phyloP scores from a whole-genome alignment of 2,113 vertebrate genomes.

The Ondatra zibethicus region DNA sequence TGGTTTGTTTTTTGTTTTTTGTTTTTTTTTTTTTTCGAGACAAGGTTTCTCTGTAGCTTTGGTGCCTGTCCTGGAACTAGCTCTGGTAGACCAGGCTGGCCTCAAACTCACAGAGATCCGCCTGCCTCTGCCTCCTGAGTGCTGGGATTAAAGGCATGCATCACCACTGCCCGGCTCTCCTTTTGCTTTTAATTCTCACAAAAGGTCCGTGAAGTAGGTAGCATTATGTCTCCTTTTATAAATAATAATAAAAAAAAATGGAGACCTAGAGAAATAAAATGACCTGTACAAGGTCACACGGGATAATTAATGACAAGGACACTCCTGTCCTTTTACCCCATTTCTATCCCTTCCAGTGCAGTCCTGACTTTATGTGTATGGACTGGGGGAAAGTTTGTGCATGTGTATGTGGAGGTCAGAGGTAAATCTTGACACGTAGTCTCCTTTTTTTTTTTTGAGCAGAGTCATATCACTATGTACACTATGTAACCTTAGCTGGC shows the following conservation, averaged over 20 bases:
- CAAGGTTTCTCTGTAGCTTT: no score
- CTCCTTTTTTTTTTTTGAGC: background rate
- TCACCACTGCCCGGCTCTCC: background rate
- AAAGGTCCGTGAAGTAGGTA: background rate
- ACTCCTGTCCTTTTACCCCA: background rate
- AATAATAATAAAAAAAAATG: conserved; percentile 50
- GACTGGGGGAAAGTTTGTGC: background rate
- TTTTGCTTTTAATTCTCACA: background rate
- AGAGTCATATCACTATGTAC: background rate
- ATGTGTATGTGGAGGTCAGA: background rate
- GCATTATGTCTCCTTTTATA: conserved; percentile 50
- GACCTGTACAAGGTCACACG: conserved; percentile 31
- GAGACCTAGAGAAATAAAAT: background rate
- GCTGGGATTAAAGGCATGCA: no score
- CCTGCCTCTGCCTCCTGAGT: no score
- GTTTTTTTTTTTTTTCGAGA: no score
- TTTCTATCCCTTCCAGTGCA: background rate
- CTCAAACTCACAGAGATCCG: no score
- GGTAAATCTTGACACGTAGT: background rate
- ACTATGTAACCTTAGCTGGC: background rate
- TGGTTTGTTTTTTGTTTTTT: background rate
- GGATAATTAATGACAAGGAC: background rate
- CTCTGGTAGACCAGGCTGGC: no score
- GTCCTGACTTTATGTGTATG: background rate
- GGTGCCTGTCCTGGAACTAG: no score